These are phyloP conservation scores for Mantis religiosa DNA, from an alignment of 2,888 invertebrate genomes.

Conservation along the genomic window DNA sequence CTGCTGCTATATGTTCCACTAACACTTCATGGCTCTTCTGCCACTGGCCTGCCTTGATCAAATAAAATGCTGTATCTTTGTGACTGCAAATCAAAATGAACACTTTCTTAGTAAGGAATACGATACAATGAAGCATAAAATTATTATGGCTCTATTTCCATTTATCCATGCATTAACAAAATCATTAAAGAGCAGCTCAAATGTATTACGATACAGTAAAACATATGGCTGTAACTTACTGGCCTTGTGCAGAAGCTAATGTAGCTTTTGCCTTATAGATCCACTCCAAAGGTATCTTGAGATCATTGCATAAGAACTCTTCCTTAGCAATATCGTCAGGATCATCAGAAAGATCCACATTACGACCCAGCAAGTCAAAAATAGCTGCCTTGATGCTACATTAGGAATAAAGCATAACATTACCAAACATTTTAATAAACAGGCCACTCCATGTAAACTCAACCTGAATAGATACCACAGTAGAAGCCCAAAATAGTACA, in stretches of 20 bases:
- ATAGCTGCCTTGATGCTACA: constrained; percentile 59
- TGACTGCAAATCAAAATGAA: constrained; percentile 36
- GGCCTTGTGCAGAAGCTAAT: constrained; percentile 38
- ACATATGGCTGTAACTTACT: not conserved
- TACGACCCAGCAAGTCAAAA: constrained; percentile 64
- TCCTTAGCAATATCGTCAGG: constrained; percentile 48
- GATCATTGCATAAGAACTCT: constrained; percentile 55
- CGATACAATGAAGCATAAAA: no score
- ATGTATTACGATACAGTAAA: no score
- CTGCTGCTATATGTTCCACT: constrained; percentile 69
- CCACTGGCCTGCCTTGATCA: constrained; percentile 69
- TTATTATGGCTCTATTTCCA: no score
- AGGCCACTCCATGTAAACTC: no score
- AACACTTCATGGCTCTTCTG: constrained; percentile 72
- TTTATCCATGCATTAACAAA: no score
- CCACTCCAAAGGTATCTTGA: constrained; percentile 71
- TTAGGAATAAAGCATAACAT: constrained; percentile 1
- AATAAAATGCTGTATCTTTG: constrained; percentile 60
- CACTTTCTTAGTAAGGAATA: not conserved
- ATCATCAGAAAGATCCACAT: constrained; percentile 54
- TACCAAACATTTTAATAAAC: no score
- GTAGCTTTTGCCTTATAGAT: constrained; percentile 73
- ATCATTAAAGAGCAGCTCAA: no score
- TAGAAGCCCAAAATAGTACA: no score
- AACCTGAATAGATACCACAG: no score